Evolutionary conservation across 2,113 vertebrate genomes (phyloP).

Genomic region (Gallinago media): DNA sequence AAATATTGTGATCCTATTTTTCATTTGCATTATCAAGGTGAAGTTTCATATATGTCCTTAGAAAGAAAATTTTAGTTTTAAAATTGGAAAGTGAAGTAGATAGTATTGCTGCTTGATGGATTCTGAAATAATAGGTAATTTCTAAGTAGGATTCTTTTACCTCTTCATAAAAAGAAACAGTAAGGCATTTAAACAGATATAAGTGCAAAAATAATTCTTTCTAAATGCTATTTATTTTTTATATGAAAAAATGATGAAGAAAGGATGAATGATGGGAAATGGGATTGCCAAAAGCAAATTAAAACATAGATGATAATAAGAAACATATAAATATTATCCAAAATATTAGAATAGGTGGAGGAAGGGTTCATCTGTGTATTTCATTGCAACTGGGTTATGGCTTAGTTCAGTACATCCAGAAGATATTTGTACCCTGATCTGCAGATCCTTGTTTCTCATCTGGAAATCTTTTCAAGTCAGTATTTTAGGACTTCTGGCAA

Average conservation of each 20-base stretch:
- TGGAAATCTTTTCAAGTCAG: not conserved
- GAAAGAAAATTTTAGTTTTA: not conserved
- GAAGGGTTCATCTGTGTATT: not conserved
- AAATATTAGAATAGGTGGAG: not conserved
- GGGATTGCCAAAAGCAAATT: not conserved
- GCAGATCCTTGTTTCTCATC: not conserved
- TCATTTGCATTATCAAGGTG: not conserved
- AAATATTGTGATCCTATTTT: not conserved
- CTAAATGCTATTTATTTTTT: not conserved
- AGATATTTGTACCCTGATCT: not conserved
- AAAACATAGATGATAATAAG: not conserved
- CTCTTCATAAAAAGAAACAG: not conserved
- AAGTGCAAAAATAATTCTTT: not conserved
- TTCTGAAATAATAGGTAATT: not conserved
- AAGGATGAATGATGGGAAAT: not conserved
- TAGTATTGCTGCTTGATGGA: not conserved
- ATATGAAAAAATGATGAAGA: not conserved
- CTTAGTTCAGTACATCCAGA: not conserved
- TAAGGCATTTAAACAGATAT: not conserved
- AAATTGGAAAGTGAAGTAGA: not conserved
- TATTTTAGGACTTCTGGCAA: not conserved
- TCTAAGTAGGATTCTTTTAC: not conserved
- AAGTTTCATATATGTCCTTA: not conserved
- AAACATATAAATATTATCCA: not conserved
- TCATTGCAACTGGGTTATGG: not conserved